Evolutionary conservation across 1,140 invertebrate species (phyloP).

Genomic region (Drosophila truncata): DNA sequence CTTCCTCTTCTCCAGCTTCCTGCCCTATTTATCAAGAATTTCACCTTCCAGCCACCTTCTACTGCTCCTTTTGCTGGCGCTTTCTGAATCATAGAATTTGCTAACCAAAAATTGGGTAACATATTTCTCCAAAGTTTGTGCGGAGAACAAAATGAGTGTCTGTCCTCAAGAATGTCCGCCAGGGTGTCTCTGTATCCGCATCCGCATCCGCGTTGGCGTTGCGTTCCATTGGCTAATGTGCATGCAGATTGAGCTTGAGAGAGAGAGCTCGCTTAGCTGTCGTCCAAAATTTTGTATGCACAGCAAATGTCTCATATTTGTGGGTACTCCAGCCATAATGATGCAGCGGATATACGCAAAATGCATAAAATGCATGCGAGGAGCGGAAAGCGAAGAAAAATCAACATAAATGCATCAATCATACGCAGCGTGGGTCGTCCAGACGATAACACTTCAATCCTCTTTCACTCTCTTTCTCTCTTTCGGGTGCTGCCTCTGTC

Average conservation of each 20-base stretch:
- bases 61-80: slow-evolving; percentile 15
- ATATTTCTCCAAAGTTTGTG: slow-evolving; percentile 10
- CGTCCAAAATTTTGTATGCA: slow-evolving; percentile 73
- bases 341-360: slow-evolving; percentile 70
- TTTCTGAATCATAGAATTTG: slow-evolving; percentile 72
- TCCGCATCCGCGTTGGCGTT: slow-evolving; percentile 26
- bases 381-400: slow-evolving; percentile 44
- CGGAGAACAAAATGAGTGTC: slow-evolving; percentile 12
- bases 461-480: slow-evolving; percentile 1
- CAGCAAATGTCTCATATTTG: slow-evolving; percentile 81
- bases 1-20: neutral
- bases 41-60: slow-evolving; percentile 15
- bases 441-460: slow-evolving; percentile 54
- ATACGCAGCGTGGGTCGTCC: slow-evolving; percentile 69
- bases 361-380: slow-evolving; percentile 73
- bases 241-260: slow-evolving; percentile 49
- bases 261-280: slow-evolving; percentile 9
- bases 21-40: slow-evolving; percentile 1
- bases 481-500: neutral
- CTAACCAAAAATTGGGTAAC: slow-evolving; percentile 68
- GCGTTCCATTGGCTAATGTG: slow-evolving; percentile 64
- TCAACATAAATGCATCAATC: slow-evolving; percentile 74
- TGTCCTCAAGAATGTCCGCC: slow-evolving; percentile 29
- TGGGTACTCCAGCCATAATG: slow-evolving; percentile 67
- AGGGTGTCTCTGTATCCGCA: slow-evolving; percentile 11